Conservation (phyloP, 1,140 invertebrate species). For the Drosophila repleta region DNA sequence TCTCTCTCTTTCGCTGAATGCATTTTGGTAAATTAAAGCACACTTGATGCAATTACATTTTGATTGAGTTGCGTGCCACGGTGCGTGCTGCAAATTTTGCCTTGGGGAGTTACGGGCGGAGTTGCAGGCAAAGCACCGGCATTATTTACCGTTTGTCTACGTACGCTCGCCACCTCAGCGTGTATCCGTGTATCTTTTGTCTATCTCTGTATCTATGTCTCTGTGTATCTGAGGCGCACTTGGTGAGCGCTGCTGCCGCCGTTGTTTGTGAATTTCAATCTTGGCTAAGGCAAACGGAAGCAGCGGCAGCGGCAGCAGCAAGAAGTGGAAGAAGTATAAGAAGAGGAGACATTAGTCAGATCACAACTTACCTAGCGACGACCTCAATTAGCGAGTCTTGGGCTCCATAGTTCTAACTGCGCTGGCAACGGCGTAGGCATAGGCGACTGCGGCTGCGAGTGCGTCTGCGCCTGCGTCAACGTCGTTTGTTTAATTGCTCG, state of each 20-base stretch:
- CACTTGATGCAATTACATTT: not conserved
- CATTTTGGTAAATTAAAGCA: not conserved
- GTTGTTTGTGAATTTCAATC: constrained; percentile 67
- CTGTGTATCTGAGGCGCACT: constrained; percentile 16
- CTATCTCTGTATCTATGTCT: not conserved
- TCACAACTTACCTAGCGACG: constrained; percentile 74
- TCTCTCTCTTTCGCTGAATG: not conserved
- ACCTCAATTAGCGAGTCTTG: constrained; percentile 77
- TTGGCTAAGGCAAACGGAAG: constrained; percentile 57
- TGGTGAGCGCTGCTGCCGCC: constrained; percentile 15
- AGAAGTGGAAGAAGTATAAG: constrained; percentile 21
- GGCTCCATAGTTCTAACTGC: constrained; percentile 73
- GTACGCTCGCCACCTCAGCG: constrained; percentile 23
- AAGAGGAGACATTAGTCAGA: constrained; percentile 24
- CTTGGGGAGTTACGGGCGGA: constrained; percentile 21
- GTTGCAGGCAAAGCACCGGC: constrained; percentile 56
- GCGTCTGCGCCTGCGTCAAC: constrained; percentile 19
- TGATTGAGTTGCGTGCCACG: constrained; percentile 12
- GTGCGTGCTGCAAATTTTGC: constrained; percentile 37
- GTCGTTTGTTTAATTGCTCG: constrained; percentile 67
- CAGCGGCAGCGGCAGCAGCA: constrained; percentile 34
- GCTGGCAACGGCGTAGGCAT: constrained; percentile 17
- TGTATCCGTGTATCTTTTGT: constrained; percentile 29
- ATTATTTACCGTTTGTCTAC: constrained; percentile 75
- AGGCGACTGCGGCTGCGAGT: constrained; percentile 19